Evolutionary conservation across 2,113 vertebrate genomes (phyloP).

Genomic region (Lipophrys pholis): DNA sequence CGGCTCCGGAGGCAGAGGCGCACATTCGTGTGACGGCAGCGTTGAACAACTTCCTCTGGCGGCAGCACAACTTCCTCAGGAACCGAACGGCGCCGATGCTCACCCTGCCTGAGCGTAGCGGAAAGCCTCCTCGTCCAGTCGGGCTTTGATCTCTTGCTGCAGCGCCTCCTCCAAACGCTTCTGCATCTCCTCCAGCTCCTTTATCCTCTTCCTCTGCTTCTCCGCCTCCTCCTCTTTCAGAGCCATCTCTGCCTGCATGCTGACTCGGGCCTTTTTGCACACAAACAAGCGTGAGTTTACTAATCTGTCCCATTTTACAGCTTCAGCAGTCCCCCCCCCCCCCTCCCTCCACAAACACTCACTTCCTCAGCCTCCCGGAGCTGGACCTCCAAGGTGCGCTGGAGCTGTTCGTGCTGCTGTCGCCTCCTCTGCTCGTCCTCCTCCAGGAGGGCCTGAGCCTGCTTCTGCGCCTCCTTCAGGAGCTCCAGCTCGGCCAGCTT

Average conservation of each 20-base stretch:
- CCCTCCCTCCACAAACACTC: not conserved
- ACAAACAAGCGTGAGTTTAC: not conserved
- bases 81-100: conserved; percentile 52
- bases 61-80: conserved; percentile 75
- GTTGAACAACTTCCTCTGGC: conserved; percentile 68
- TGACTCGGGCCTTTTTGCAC: conserved; percentile 87
- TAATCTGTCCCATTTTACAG: not conserved
- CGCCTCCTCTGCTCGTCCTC: conserved; percentile 90
- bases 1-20: no score
- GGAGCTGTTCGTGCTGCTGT: conserved; percentile 92
- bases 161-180: conserved; percentile 91
- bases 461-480: conserved; percentile 92
- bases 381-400: conserved; percentile 89
- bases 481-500: conserved; percentile 93
- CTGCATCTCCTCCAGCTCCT: conserved; percentile 95
- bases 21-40: conserved; percentile 18
- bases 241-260: conserved; percentile 96
- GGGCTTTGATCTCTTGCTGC: conserved; percentile 92
- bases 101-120: conserved; percentile 92
- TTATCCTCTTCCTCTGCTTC: conserved; percentile 90
- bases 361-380: conserved; percentile 93
- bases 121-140: conserved; percentile 90
- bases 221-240: conserved; percentile 92
- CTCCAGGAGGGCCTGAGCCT: conserved; percentile 88
- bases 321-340: no score